Conservation (phyloP, 2,888 invertebrate species). For the Priocnemis perturbator region DNA sequence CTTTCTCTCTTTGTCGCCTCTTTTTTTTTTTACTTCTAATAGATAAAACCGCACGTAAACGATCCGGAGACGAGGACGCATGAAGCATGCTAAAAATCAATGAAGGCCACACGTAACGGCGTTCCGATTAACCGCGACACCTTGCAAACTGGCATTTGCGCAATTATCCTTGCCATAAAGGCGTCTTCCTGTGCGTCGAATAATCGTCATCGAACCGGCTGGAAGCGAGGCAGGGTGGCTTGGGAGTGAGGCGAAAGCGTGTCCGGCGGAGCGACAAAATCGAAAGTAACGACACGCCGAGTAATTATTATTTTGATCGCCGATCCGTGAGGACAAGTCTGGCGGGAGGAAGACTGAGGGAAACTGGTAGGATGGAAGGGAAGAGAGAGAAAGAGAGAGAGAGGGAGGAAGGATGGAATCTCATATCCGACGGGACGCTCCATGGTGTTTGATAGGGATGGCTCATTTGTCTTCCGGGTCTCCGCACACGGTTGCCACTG, state of each 20-base stretch:
- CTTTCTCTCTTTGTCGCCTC: too few species aligned
- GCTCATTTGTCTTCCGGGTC: conserved; percentile 57
- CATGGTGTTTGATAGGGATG: conserved; percentile 57
- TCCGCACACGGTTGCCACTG: conserved; percentile 39
- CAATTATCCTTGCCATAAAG: conserved; percentile 15
- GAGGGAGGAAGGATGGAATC: conserved; percentile 34
- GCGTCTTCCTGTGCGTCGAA: conserved; percentile 32
- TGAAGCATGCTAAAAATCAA: too few species aligned
- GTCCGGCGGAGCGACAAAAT: conserved; percentile 39
- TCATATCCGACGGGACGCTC: conserved; percentile 42
- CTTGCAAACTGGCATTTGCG: not conserved
- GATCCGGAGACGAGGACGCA: too few species aligned
- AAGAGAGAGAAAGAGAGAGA: conserved; percentile 21
- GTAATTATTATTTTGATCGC: conserved; percentile 65
- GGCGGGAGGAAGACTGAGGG: conserved; percentile 5
- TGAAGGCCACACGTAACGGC: not conserved
- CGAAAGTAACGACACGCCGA: conserved; percentile 49
- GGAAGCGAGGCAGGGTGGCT: too few species aligned
- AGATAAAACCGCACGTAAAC: too few species aligned
- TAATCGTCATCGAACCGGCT: conserved; percentile 36
- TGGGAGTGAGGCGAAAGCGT: conserved; percentile 12
- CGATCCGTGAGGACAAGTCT: conserved; percentile 50
- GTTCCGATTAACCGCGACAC: conserved; percentile 47
- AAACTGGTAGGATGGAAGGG: conserved; percentile 31
- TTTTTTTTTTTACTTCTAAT: too few species aligned